A percentile compares a stretch with the other conserved stretches of the same genome.
Evolutionary conservation across 2,113 vertebrate genomes (phyloP).

Genomic region (Columbina picui): DNA sequence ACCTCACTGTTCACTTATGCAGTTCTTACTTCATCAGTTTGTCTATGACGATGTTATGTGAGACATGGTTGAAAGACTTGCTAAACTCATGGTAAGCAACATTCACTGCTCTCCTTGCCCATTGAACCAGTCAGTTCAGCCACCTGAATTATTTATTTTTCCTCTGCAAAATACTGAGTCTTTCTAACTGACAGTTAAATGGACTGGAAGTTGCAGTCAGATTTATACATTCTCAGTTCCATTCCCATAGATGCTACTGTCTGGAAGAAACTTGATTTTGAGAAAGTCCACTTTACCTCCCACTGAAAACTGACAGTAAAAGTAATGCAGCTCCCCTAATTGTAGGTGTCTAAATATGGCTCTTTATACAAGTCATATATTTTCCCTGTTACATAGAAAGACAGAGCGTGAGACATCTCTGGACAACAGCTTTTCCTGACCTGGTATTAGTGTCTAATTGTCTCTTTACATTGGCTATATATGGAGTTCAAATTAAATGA

Average conservation of each 20-base stretch:
- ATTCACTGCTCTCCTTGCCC: background rate
- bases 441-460: background rate
- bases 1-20: background rate
- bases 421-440: background rate
- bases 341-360: background rate
- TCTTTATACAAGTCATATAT: background rate
- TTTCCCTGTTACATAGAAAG: background rate
- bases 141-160: background rate
- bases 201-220: background rate
- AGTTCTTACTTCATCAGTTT: background rate
- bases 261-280: background rate
- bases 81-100: background rate
- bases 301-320: background rate
- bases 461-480: background rate
- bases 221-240: background rate
- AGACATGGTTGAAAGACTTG: background rate
- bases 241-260: background rate
- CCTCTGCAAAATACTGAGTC: background rate
- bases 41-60: background rate
- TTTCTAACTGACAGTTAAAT: background rate
- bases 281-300: background rate
- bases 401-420: accelerated
- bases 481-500: background rate
- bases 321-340: background rate
- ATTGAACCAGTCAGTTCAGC: background rate